A percentile compares a stretch with the other conserved stretches of the same genome.
phyloP scores from a whole-genome alignment of 2,113 vertebrate genomes.

The Tretioscincus oriximinensis region DNA sequence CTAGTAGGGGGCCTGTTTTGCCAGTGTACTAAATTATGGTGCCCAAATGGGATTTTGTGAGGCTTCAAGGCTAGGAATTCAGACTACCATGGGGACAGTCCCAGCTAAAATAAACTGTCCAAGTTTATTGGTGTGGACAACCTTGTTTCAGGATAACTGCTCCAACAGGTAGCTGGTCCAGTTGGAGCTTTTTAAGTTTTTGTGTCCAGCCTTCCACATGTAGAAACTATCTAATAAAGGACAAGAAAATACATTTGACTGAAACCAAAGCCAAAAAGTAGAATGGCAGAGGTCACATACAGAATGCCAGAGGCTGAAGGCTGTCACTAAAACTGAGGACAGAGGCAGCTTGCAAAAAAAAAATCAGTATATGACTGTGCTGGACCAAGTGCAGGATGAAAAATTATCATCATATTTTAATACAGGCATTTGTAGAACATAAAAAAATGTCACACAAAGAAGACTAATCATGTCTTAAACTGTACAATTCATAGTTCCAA shows the following conservation, averaged over 20 bases:
- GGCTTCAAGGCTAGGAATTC: too few species aligned
- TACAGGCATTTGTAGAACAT: not conserved
- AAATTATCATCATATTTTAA: not conserved
- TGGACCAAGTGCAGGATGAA: not conserved
- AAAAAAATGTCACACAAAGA: slow-evolving; percentile 7
- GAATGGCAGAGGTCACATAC: too few species aligned
- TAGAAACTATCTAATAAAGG: not conserved
- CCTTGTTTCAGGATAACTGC: too few species aligned
- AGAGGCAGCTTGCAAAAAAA: not conserved
- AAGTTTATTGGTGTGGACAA: too few species aligned
- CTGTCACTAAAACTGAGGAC: not conserved
- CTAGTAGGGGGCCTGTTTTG: too few species aligned
- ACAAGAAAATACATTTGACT: not conserved
- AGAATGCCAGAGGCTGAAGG: not conserved
- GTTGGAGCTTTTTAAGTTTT: too few species aligned
- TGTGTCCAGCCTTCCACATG: too few species aligned
- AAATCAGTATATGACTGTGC: not conserved
- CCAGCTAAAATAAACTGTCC: too few species aligned
- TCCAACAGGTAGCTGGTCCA: too few species aligned
- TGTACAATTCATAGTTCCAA: slow-evolving; percentile 17
- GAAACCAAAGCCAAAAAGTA: not conserved
- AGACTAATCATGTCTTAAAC: slow-evolving; percentile 16
- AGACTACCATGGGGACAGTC: too few species aligned
- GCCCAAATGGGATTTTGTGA: too few species aligned
- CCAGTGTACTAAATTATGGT: too few species aligned